These are phyloP conservation scores for Drosophila truncata DNA, from an alignment of 1,140 invertebrate species.

Conservation along the genomic window DNA sequence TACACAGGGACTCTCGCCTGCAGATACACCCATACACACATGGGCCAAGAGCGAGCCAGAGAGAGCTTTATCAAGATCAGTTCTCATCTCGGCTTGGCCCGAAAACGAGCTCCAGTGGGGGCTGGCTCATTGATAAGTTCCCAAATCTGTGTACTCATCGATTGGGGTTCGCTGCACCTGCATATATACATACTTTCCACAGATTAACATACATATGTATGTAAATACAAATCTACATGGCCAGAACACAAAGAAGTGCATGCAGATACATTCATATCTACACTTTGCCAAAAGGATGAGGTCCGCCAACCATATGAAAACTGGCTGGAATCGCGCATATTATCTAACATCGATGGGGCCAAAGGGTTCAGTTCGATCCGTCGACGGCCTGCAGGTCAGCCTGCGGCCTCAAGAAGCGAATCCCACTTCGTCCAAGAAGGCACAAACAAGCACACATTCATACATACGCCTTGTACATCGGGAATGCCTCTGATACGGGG, in stretches of 20 bases:
- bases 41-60: not conserved
- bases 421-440: slow-evolving; percentile 11
- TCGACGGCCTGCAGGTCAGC: slow-evolving; percentile 2
- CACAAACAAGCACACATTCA: slow-evolving; percentile 18
- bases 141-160: slow-evolving; percentile 47
- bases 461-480: slow-evolving; percentile 19
- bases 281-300: slow-evolving; percentile 19
- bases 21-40: not conserved
- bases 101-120: not conserved
- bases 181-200: slow-evolving; percentile 7
- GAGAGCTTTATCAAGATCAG: slow-evolving; percentile 29
- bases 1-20: slow-evolving; percentile 7
- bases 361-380: slow-evolving; percentile 33
- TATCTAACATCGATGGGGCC: slow-evolving; percentile 48
- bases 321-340: slow-evolving; percentile 33
- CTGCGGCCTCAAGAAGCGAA: slow-evolving; percentile 14
- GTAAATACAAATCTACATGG: slow-evolving; percentile 32
- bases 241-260: slow-evolving; percentile 21
- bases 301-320: slow-evolving; percentile 3
- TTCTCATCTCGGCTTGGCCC: slow-evolving; percentile 15
- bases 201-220: slow-evolving; percentile 21
- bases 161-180: slow-evolving; percentile 35
- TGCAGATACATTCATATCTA: slow-evolving; percentile 19
- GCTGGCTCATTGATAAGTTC: slow-evolving; percentile 26
- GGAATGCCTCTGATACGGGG: slow-evolving; percentile 36